phyloP scores from a whole-genome alignment of 2,888 invertebrate species.

The Scaptomyza caliginosa region DNA sequence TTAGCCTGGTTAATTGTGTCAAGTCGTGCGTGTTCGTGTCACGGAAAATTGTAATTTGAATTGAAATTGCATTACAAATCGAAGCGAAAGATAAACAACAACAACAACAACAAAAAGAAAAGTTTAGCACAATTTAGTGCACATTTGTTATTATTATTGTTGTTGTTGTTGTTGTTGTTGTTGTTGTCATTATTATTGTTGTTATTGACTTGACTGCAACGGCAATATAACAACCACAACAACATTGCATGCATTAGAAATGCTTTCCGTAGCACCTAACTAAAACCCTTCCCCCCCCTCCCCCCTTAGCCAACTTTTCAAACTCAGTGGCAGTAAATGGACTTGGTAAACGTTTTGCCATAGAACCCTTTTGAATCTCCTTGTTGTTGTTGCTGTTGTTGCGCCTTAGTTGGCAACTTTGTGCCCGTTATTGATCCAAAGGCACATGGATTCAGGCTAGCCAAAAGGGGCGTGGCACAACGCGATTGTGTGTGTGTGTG shows the following conservation, averaged over 20 bases:
- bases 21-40: slow-evolving; percentile 6
- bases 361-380: slow-evolving; percentile 43
- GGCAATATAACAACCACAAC: slow-evolving; percentile 37
- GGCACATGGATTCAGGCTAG: slow-evolving; percentile 29
- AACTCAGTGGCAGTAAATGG: slow-evolving; percentile 47
- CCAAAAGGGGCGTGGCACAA: slow-evolving; percentile 24
- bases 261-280: slow-evolving; percentile 54
- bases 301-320: neutral
- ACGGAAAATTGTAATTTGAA: slow-evolving; percentile 7
- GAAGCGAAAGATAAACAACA: slow-evolving; percentile 11
- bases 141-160: slow-evolving; percentile 47
- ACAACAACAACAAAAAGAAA: slow-evolving; percentile 34
- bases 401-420: slow-evolving; percentile 57
- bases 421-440: slow-evolving; percentile 74
- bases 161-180: slow-evolving; percentile 29
- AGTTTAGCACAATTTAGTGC: slow-evolving; percentile 72
- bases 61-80: slow-evolving; percentile 28
- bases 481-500: slow-evolving; percentile 13
- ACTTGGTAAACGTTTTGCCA: slow-evolving; percentile 61
- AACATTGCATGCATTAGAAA: slow-evolving; percentile 71
- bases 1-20: slow-evolving; percentile 1
- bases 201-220: slow-evolving; percentile 69
- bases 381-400: slow-evolving; percentile 38
- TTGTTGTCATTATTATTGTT: slow-evolving; percentile 31
- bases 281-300: slow-evolving; percentile 3